Evolutionary conservation across 2,888 invertebrate species (phyloP).

Genomic region (Ptychoptera contaminata): DNA sequence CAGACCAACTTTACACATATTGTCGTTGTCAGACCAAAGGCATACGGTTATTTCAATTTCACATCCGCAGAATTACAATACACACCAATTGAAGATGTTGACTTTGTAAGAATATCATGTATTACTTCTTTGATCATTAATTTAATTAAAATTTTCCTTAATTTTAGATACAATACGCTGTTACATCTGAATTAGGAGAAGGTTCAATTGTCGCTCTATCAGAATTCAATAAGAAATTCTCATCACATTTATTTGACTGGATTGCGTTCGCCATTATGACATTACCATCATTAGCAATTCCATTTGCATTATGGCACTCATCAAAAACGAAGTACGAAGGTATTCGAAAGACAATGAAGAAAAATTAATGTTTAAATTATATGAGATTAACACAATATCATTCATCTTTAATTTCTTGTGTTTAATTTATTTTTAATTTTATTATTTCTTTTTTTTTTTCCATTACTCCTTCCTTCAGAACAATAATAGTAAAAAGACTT

Average conservation of each 20-base stretch:
- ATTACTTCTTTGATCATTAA: not conserved
- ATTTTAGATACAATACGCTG: slow-evolving; percentile 50
- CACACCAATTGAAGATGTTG: slow-evolving; percentile 66
- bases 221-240: slow-evolving; percentile 92
- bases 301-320: slow-evolving; percentile 85
- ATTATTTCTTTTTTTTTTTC: too few relatives aligned
- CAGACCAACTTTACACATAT: slow-evolving; percentile 88
- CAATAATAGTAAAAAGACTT: too few relatives aligned
- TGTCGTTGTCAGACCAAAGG: slow-evolving; percentile 77
- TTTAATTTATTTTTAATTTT: too few relatives aligned
- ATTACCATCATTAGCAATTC: slow-evolving; percentile 84
- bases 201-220: slow-evolving; percentile 83
- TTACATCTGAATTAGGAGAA: slow-evolving; percentile 87
- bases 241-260: slow-evolving; percentile 96
- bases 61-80: slow-evolving; percentile 88
- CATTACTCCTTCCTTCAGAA: too few relatives aligned
- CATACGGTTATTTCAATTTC: slow-evolving; percentile 92
- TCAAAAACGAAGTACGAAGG: slow-evolving; percentile 91
- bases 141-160: slow-evolving; percentile 7
- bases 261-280: slow-evolving; percentile 93
- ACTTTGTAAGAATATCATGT: slow-evolving; percentile 36
- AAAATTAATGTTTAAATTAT: slow-evolving; percentile 24
- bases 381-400: too few relatives aligned
- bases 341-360: slow-evolving; percentile 55
- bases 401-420: too few relatives aligned